Evolutionary conservation across 2,113 vertebrate species (phyloP), one percentile per base, ranked within the genome.

Genomic region (Azemiops feae): DNA sequence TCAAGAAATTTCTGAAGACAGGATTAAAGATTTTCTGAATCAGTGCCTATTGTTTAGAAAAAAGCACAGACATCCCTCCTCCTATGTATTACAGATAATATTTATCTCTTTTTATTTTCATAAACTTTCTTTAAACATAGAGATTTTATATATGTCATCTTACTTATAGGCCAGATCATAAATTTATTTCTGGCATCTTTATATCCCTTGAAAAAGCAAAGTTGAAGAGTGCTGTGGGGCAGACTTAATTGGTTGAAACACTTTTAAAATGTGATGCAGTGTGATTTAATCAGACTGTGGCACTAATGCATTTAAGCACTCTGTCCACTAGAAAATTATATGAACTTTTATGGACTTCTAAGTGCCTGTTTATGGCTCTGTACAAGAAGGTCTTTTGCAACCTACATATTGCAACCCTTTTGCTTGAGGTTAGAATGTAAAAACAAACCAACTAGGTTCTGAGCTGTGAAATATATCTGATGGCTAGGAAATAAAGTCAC

Each of bases 231-330:
- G 93, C 87, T 91, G 90, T 86, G 81, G 93, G 94, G 14, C 93
- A 92, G 74, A 90, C 93, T 96, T 97, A 97, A 97, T 96, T 97
- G 96, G 94, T 93, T 97, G 94, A 96, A 96, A 90, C 94, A 85
- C 94, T 89, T 87, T 95, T 95, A 94, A 97, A 97, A 97, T 94
- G 94, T 86, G 93, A 96, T 95, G 94, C 93, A 91, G 95, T 92
- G 94, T 96, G 96, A 97, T 97, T 97, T 96, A 96, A 96, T 97
- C 96, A 97, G 88, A 89, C 92, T 92, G 0, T 93, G 91, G 94
- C 93, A 85, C 92, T 97, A 96, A 97, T 96, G 95, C 94, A 97
- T 95, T 96, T 96, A 96, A 96, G 94, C 60, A 93, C 93, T 97
- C 95, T 95, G 95, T 96, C 96, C 95, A 94, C 96, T 89, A 95